Conservation (phyloP, 2,113 vertebrate species). For the sheep (Ovis aries) region ARS-UI_Ramb_v3.0 NC_056057.1:69655501-69656000, state of each 20-base stretch:
- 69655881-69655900: not conserved
- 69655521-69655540: not conserved
- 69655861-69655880: not conserved
- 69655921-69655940: not conserved
- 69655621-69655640: not conserved
- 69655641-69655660: not conserved
- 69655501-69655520: not conserved
- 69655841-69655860: not conserved
- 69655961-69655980: not conserved
- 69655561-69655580: conserved; percentile 31
- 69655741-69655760: not conserved
- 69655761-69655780: not conserved
- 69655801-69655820: not conserved
- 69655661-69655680: not conserved
- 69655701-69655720: not conserved
- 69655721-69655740: not conserved
- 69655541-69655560: conserved; percentile 14
- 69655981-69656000: not conserved
- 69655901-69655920: not conserved
- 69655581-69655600: conserved; percentile 40
- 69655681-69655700: not conserved
- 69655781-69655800: not conserved
- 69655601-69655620: not conserved
- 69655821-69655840: not conserved
- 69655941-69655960: not conserved